These are phyloP conservation scores for Magallana nippona DNA, from an alignment of 2,888 invertebrate genomes.

Conservation along the genomic window DNA sequence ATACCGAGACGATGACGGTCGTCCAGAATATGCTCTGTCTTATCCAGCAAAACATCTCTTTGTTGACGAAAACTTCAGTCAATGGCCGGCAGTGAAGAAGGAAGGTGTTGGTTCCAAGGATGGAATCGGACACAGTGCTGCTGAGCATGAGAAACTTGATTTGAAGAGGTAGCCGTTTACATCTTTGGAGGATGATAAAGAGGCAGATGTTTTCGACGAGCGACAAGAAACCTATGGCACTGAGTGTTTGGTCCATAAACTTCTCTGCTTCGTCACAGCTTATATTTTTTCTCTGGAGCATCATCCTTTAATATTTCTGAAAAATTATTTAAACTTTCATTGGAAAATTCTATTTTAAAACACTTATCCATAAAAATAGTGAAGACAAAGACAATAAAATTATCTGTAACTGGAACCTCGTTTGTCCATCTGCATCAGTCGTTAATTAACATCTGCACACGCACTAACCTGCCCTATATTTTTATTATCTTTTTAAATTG, in stretches of 20 bases:
- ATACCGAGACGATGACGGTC: conserved; percentile 4
- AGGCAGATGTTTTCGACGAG: conserved; percentile 3
- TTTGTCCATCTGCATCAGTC: too few relatives aligned
- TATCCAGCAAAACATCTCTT: not conserved
- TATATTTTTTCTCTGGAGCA: not conserved
- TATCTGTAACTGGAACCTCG: too few relatives aligned
- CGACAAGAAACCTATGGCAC: not conserved
- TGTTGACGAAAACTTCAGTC: not conserved
- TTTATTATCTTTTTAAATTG: too few relatives aligned
- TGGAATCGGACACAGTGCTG: not conserved
- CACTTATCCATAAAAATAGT: too few relatives aligned
- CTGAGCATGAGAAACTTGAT: not conserved
- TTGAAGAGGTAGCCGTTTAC: conserved; percentile 3
- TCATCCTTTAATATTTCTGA: not conserved
- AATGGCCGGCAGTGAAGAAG: not conserved
- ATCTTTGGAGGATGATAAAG: not conserved
- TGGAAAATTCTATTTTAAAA: not conserved
- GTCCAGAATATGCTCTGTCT: conserved; percentile 7
- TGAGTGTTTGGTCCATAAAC: not conserved
- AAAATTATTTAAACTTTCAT: not conserved
- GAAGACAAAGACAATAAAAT: too few relatives aligned
- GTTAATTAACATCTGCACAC: too few relatives aligned
- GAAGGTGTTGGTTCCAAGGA: not conserved
- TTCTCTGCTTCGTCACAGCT: not conserved
- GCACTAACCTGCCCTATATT: too few relatives aligned